phyloP scores from a whole-genome alignment of 1,140 invertebrate species.

The Drosophila rhopaloa region DNA sequence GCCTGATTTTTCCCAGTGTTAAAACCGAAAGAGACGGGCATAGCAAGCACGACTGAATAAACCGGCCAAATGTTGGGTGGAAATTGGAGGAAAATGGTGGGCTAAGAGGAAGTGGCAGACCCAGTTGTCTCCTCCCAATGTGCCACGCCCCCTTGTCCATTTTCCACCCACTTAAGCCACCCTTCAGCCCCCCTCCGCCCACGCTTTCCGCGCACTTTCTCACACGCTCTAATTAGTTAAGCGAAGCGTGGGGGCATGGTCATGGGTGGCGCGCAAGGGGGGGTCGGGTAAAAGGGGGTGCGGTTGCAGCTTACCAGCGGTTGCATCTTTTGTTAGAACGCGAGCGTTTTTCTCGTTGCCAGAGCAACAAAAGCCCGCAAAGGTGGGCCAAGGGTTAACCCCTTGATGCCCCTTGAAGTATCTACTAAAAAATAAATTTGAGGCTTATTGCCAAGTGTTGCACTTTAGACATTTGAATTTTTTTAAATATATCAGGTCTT shows the following conservation, averaged over 20 bases:
- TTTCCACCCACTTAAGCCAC: background rate
- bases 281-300: slow-evolving; percentile 1
- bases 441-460: no score
- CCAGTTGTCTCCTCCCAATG: slow-evolving; percentile 2
- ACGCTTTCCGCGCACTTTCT: slow-evolving; percentile 55
- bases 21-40: background rate
- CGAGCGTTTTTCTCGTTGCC: slow-evolving; percentile 54
- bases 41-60: slow-evolving; percentile 53
- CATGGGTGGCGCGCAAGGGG: slow-evolving; percentile 17
- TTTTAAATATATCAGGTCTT: no score
- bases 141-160: background rate
- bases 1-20: background rate
- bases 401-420: background rate
- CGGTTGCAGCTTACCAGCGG: slow-evolving; percentile 47
- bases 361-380: slow-evolving; percentile 43
- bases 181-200: background rate
- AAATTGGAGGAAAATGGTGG: slow-evolving; percentile 31
- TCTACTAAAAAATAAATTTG: no score
- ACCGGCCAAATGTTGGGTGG: slow-evolving; percentile 29
- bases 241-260: slow-evolving; percentile 62
- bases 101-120: slow-evolving; percentile 15
- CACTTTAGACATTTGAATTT: no score
- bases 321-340: slow-evolving; percentile 75
- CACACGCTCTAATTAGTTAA: slow-evolving; percentile 80
- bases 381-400: slow-evolving; percentile 4